Evolutionary conservation across 2,888 invertebrate species (phyloP).

Genomic region (Glomeris marginata): DNA sequence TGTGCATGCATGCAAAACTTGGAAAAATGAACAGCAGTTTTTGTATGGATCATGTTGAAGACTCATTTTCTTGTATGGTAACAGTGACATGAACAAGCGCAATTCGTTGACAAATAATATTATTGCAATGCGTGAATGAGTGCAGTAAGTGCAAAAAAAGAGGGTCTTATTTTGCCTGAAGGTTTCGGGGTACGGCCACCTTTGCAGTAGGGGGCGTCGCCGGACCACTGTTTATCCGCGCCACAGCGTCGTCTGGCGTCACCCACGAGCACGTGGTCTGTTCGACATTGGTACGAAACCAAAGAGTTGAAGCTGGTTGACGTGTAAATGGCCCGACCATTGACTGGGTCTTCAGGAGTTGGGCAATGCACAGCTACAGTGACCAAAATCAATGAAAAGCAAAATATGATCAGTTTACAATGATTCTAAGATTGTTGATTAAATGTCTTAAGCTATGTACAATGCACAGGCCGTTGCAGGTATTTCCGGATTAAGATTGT

Average conservation of each 20-base stretch:
- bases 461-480: no score
- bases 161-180: constrained; percentile 1
- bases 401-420: background rate
- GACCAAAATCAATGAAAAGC: background rate
- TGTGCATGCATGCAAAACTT: no score
- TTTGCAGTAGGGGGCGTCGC: constrained; percentile 78
- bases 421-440: background rate
- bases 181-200: constrained; percentile 38
- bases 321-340: constrained; percentile 84
- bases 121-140: background rate
- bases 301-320: constrained; percentile 89
- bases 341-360: constrained; percentile 74
- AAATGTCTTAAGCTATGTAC: no score
- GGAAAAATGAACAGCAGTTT: no score
- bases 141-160: constrained; percentile 3
- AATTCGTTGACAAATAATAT: no score
- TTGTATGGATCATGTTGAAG: no score
- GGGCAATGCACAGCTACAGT: constrained; percentile 89
- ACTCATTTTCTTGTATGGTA: no score
- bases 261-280: constrained; percentile 81
- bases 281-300: constrained; percentile 89
- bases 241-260: constrained; percentile 81
- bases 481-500: no score
- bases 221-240: constrained; percentile 89
- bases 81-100: no score